phyloP scores from a whole-genome alignment of 2,113 vertebrate species.

The Mormyrus lacerda region DNA sequence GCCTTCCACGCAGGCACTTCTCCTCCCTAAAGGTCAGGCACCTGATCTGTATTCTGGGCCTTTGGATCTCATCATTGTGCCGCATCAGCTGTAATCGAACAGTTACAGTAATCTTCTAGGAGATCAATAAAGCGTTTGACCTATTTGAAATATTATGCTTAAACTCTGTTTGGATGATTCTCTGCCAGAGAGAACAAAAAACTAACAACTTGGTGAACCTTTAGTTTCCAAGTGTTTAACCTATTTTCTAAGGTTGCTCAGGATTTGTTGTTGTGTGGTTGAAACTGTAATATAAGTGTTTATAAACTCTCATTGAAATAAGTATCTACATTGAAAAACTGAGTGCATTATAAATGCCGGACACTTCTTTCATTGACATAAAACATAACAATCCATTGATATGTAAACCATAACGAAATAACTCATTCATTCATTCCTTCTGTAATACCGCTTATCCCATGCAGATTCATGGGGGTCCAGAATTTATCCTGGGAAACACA shows the following conservation, averaged over 20 bases:
- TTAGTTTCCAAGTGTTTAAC: not conserved
- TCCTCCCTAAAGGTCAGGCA: constrained; percentile 24
- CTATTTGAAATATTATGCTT: constrained; percentile 25
- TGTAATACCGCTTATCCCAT: not conserved
- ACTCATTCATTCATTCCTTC: not conserved
- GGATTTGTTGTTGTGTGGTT: not conserved
- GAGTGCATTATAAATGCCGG: not conserved
- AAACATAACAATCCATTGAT: not conserved
- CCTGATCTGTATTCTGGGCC: constrained; percentile 37
- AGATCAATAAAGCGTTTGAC: constrained; percentile 29
- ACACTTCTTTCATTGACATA: not conserved
- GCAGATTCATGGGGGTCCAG: not conserved
- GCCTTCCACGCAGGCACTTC: constrained; percentile 15
- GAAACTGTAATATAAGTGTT: not conserved
- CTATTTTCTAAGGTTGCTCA: not conserved
- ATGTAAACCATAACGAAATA: not conserved
- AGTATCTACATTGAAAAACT: not conserved
- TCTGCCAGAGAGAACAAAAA: not conserved
- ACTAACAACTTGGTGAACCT: not conserved
- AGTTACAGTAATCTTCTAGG: constrained; percentile 9
- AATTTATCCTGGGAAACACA: not conserved
- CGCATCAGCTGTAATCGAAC: constrained; percentile 13
- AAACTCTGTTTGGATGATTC: constrained; percentile 4
- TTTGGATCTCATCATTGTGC: constrained; percentile 1
- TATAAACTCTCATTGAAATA: not conserved